phyloP scores from a whole-genome alignment of 2,797 vertebrate genomes.

The Spinibarbus caldwelli region DNA sequence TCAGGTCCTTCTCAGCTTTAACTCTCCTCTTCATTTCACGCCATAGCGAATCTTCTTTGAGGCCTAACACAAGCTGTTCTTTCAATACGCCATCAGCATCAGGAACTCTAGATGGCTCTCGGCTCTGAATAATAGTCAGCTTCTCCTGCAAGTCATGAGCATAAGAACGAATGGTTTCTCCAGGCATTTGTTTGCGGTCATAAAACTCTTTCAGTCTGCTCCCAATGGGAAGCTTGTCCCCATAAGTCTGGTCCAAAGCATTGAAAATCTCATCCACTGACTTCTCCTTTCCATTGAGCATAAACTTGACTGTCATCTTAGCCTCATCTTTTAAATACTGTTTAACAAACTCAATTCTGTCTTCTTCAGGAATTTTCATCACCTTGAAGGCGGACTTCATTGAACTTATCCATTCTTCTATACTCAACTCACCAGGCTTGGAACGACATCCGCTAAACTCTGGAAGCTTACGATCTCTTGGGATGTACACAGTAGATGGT shows the following conservation, averaged over 20 bases:
- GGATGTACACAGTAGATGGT: conserved; percentile 14
- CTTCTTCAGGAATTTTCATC: background rate
- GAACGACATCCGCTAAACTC: conserved; percentile 15
- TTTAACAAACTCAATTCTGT: background rate
- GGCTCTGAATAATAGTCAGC: background rate
- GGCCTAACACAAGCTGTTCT: conserved; percentile 42
- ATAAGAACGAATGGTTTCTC: conserved; percentile 34
- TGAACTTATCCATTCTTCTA: conserved; percentile 32
- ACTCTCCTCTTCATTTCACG: conserved; percentile 38
- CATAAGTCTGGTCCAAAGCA: conserved; percentile 45
- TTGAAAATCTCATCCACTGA: conserved; percentile 46
- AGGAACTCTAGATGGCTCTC: conserved; percentile 19
- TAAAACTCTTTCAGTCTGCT: conserved; percentile 47
- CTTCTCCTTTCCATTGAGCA: background rate
- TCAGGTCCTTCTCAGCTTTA: background rate
- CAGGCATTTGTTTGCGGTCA: conserved; percentile 31
- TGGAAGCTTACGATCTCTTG: conserved; percentile 1
- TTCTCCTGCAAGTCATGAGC: conserved; percentile 45
- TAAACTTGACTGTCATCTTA: background rate
- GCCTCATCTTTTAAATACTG: conserved; percentile 1
- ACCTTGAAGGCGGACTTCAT: conserved; percentile 26
- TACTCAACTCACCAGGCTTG: background rate
- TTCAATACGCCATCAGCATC: conserved; percentile 32
- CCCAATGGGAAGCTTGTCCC: conserved; percentile 1
- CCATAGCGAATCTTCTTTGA: conserved; percentile 23